These are phyloP conservation scores for Eupithecia pulchellata DNA, from an alignment of 2,888 invertebrate genomes.

Conservation along the genomic window DNA sequence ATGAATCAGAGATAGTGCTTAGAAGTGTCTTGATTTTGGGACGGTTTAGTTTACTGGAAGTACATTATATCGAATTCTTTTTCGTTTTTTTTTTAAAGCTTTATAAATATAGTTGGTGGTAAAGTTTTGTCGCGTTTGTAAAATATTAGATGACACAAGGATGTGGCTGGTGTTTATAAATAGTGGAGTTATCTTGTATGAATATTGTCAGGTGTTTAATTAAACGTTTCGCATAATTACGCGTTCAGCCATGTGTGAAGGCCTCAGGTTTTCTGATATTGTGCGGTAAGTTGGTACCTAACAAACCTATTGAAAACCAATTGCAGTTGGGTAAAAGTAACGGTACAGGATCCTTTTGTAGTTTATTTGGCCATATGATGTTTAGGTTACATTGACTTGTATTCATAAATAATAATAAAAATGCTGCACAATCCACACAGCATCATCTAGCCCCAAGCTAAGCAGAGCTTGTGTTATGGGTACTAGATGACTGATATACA, in stretches of 20 bases:
- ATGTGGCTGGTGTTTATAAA: slow-evolving; percentile 1
- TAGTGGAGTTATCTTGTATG: neutral
- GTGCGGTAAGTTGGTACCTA: slow-evolving; percentile 3
- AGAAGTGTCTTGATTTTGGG: slow-evolving; percentile 2
- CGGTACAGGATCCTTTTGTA: too few relatives aligned
- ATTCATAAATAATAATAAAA: neutral
- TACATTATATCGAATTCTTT: neutral
- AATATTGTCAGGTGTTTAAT: slow-evolving; percentile 20
- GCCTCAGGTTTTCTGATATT: slow-evolving; percentile 54
- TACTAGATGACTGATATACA: too few relatives aligned
- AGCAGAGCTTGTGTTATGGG: too few relatives aligned
- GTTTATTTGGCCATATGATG: too few relatives aligned
- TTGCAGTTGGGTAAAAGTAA: too few relatives aligned
- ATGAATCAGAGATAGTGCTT: neutral
- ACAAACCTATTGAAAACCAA: neutral
- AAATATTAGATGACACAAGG: neutral
- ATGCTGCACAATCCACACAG: too few relatives aligned
- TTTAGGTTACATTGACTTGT: too few relatives aligned
- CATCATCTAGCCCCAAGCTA: too few relatives aligned
- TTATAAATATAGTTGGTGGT: neutral
- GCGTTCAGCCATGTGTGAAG: slow-evolving; percentile 58
- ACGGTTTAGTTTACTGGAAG: neutral
- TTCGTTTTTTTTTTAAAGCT: neutral
- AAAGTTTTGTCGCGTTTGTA: neutral
- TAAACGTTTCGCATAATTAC: slow-evolving; percentile 30